Percentiles rank a stretch among this genome's conserved stretches.
Conservation (phyloP, 2,797 vertebrate genomes). For the Geotrypetes seraphini region DNA sequence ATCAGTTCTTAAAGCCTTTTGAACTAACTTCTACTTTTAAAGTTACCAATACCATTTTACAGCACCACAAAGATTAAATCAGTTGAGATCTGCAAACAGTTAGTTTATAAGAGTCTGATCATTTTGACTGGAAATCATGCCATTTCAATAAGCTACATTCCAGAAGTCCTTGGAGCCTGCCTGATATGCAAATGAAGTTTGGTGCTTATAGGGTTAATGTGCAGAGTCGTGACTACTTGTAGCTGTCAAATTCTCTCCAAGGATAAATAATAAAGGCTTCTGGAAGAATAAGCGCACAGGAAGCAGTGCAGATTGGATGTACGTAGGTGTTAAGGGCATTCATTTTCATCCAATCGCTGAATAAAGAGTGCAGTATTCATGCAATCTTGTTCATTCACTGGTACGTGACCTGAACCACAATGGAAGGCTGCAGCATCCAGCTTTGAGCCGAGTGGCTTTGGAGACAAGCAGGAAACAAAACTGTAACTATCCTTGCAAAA, state of each 20-base stretch:
- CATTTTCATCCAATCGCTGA: constrained; percentile 54
- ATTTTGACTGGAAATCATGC: background rate
- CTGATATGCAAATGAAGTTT: constrained; percentile 20
- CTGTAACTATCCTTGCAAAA: constrained; percentile 10
- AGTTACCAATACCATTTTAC: no score
- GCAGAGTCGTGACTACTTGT: constrained; percentile 52
- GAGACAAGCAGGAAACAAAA: constrained; percentile 15
- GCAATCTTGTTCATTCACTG: constrained; percentile 55
- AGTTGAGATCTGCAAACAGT: background rate
- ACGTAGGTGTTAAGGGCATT: constrained; percentile 55
- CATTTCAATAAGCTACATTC: constrained; percentile 5
- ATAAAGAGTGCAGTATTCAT: constrained; percentile 59
- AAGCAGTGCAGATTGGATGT: constrained; percentile 51
- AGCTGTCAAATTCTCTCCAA: constrained; percentile 52
- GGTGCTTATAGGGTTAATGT: constrained; percentile 39
- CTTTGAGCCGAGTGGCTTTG: constrained; percentile 27
- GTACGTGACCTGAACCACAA: constrained; percentile 57
- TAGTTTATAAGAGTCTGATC: background rate
- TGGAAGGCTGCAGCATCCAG: constrained; percentile 42
- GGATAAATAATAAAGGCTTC: constrained; percentile 63
- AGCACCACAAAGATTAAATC: constrained; percentile 1
- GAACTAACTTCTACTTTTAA: background rate
- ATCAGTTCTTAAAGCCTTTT: background rate
- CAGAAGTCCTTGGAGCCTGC: background rate
- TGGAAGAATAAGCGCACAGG: constrained; percentile 50